phyloP scores from a whole-genome alignment of 1,140 invertebrate genomes.

The Formica selysi region DNA sequence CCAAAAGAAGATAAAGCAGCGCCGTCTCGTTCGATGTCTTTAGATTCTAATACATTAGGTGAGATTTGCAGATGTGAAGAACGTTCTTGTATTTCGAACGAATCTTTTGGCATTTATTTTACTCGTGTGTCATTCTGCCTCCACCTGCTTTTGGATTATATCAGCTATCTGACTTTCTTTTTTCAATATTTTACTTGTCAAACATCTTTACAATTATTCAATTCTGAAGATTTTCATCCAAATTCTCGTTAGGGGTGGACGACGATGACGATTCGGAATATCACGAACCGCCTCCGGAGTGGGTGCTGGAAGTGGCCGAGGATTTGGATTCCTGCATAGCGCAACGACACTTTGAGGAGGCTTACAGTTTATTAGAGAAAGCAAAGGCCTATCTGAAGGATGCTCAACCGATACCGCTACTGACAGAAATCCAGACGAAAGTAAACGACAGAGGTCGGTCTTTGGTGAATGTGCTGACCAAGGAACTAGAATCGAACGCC shows the following conservation, averaged over 20 bases:
- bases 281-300: slow-evolving; percentile 91
- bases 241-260: slow-evolving; percentile 82
- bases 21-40: slow-evolving; percentile 80
- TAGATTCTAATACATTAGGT: slow-evolving; percentile 82
- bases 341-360: slow-evolving; percentile 98
- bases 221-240: background rate
- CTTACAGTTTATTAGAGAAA: slow-evolving; percentile 94
- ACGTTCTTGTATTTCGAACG: background rate
- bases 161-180: background rate
- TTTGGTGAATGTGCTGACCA: slow-evolving; percentile 94
- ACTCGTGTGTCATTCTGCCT: background rate
- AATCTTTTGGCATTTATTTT: background rate
- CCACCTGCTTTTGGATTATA: background rate
- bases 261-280: slow-evolving; percentile 87
- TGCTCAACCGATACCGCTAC: slow-evolving; percentile 80
- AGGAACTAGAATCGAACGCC: slow-evolving; percentile 95
- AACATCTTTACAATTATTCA: background rate
- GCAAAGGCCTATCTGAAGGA: slow-evolving; percentile 88
- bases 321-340: slow-evolving; percentile 98
- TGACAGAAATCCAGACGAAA: slow-evolving; percentile 84
- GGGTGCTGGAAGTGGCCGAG: slow-evolving; percentile 96
- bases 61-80: background rate
- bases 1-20: slow-evolving; percentile 71
- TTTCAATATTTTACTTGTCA: background rate
- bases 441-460: slow-evolving; percentile 90